Percentiles rank a stretch among this genome's conserved stretches.
Conservation (phyloP, 2,797 vertebrate species). For the Coccyzus lansbergi region DNA sequence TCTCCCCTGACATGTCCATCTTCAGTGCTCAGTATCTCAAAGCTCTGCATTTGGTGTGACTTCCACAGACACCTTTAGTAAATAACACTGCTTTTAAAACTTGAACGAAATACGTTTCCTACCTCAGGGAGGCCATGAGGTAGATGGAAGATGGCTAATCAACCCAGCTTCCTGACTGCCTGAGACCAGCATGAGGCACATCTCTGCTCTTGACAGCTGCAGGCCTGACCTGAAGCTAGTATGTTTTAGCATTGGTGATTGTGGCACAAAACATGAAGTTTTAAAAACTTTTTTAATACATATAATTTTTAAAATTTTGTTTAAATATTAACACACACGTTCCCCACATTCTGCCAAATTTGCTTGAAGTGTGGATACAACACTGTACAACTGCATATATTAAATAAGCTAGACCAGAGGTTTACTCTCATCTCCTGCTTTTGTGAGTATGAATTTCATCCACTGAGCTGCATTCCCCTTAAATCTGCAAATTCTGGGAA, state of each 20-base stretch:
- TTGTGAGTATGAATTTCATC: constrained; percentile 1
- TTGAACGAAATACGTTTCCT: not conserved
- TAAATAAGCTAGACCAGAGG: not conserved
- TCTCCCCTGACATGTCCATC: rapidly evolving
- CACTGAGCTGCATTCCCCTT: constrained; percentile 14
- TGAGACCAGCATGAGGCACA: rapidly evolving
- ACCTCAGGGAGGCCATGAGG: not conserved
- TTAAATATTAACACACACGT: not conserved
- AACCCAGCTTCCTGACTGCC: not conserved
- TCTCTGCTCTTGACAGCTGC: not conserved
- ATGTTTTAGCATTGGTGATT: not conserved
- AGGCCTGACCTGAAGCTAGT: not conserved
- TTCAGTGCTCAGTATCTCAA: rapidly evolving
- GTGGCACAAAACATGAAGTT: not conserved
- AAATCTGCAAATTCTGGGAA: constrained; percentile 33
- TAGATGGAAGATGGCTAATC: not conserved
- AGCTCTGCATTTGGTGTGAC: not conserved
- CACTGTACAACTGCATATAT: not conserved
- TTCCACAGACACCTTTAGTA: not conserved
- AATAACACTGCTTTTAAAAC: not conserved
- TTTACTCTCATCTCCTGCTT: not conserved
- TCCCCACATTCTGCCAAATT: not conserved
- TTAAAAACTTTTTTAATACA: not conserved
- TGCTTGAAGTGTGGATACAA: not conserved
- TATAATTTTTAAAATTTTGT: not conserved